Conservation (phyloP, 2,888 invertebrate genomes). For the Cantharis rufa region DNA sequence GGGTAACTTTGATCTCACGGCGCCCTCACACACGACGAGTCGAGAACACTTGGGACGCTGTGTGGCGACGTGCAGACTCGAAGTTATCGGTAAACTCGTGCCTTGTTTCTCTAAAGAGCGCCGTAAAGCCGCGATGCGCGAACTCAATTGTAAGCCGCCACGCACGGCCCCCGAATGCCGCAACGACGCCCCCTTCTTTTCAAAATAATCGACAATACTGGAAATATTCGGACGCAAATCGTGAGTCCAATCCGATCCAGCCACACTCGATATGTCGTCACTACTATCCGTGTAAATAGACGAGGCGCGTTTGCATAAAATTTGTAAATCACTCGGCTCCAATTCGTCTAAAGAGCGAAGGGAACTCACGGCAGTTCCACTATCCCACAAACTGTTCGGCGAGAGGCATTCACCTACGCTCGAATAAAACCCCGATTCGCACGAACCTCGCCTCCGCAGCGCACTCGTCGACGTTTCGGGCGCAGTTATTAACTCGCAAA, state of each 20-base stretch:
- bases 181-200: slow-evolving; percentile 70
- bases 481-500: slow-evolving; percentile 46
- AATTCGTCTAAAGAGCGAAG: slow-evolving; percentile 65
- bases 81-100: slow-evolving; percentile 26
- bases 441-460: slow-evolving; percentile 77
- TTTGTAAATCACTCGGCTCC: slow-evolving; percentile 62
- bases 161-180: slow-evolving; percentile 57
- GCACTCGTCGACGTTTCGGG: slow-evolving; percentile 37
- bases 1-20: slow-evolving; percentile 82
- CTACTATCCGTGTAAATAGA: slow-evolving; percentile 87
- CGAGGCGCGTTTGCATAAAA: slow-evolving; percentile 69
- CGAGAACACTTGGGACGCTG: slow-evolving; percentile 62
- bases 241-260: slow-evolving; percentile 74
- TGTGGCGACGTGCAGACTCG: slow-evolving; percentile 23
- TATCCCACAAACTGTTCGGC: slow-evolving; percentile 58
- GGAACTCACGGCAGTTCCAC: slow-evolving; percentile 63
- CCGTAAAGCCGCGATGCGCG: slow-evolving; percentile 51
- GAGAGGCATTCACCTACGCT: slow-evolving; percentile 68
- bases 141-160: slow-evolving; percentile 49
- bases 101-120: slow-evolving; percentile 48
- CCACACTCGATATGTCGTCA: slow-evolving; percentile 81
- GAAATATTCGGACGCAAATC: slow-evolving; percentile 72
- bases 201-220: slow-evolving; percentile 87
- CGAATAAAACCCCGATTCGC: slow-evolving; percentile 89
- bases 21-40: slow-evolving; percentile 82